phyloP scores from a whole-genome alignment of 2,113 vertebrate species.

The Actinemys pallida region DNA sequence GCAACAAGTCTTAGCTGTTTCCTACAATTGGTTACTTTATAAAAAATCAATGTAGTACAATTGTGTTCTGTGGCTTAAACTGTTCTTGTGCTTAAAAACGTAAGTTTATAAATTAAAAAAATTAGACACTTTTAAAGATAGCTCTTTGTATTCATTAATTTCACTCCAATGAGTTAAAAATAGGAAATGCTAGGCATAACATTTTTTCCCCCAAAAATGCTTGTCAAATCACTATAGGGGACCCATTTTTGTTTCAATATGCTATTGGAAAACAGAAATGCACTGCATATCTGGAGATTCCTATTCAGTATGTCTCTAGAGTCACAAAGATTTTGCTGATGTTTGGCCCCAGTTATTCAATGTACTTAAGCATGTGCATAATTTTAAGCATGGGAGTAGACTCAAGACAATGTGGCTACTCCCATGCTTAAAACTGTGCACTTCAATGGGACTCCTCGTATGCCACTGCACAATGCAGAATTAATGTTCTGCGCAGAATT shows the following conservation, averaged over 20 bases:
- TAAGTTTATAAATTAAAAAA: neutral
- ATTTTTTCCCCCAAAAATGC: fast-evolving
- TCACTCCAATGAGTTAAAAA: neutral
- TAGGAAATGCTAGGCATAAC: neutral
- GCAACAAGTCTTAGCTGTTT: neutral
- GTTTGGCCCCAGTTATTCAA: neutral
- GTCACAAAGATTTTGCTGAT: neutral
- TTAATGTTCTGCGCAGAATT: neutral
- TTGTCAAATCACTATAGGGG: neutral
- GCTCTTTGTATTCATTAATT: neutral
- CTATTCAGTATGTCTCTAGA: neutral
- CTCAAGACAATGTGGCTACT: neutral
- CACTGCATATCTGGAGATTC: fast-evolving
- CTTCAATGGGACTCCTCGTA: neutral
- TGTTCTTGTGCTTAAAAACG: neutral
- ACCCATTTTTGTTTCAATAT: fast-evolving
- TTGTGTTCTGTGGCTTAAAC: neutral
- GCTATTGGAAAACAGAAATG: neutral
- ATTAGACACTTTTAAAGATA: neutral
- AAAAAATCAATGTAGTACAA: neutral
- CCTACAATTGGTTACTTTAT: neutral
- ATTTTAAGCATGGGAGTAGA: neutral
- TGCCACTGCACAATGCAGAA: neutral
- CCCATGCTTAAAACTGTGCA: neutral
- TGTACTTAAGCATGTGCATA: neutral